These are phyloP conservation scores for Balanococcus diminutus DNA, from an alignment of 2,888 invertebrate species.

Conservation along the genomic window DNA sequence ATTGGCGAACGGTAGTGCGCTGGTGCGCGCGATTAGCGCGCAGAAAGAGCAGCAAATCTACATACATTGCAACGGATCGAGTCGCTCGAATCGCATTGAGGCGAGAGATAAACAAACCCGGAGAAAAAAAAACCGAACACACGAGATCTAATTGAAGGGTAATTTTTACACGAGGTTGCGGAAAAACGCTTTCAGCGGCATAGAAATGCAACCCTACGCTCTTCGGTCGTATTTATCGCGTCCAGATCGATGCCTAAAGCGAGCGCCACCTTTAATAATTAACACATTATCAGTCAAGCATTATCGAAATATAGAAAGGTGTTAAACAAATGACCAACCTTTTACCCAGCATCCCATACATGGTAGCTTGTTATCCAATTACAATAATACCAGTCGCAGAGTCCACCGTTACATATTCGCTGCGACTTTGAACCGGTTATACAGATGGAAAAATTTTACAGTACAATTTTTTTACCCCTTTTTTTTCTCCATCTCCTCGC, in stretches of 20 bases:
- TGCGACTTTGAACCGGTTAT: background rate
- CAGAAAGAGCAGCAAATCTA: background rate
- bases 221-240: background rate
- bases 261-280: conserved; percentile 22
- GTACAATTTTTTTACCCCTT: background rate
- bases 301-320: conserved; percentile 31
- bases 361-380: conserved; percentile 27
- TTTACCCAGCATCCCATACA: background rate
- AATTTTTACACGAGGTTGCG: background rate
- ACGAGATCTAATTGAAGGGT: background rate
- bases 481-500: background rate
- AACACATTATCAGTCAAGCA: conserved; percentile 31
- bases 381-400: background rate
- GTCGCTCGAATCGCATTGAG: background rate
- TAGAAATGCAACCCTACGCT: background rate
- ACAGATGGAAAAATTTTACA: background rate
- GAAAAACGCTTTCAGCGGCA: background rate
- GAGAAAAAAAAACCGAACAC: background rate
- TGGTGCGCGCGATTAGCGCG: too few relatives aligned
- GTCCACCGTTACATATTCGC: background rate
- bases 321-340: conserved; percentile 27
- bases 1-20: background rate
- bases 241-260: background rate
- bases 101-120: too few relatives aligned
- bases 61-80: background rate